phyloP scores from a whole-genome alignment of 1,140 invertebrate genomes.

The Wasmannia auropunctata region DNA sequence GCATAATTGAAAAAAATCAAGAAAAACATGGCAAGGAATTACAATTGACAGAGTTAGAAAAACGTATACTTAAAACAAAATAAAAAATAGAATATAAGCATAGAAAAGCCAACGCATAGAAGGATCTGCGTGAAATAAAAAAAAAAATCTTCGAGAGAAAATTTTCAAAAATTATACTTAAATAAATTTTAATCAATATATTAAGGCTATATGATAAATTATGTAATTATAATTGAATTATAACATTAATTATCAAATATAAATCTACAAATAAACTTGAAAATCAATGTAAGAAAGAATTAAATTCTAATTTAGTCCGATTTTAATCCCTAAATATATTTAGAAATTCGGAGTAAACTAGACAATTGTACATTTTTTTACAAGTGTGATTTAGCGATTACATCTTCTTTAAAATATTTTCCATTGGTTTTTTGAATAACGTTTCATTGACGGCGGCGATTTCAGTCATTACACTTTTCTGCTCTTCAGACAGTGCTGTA shows the following conservation, averaged over 20 bases:
- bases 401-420: conserved; percentile 62
- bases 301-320: neutral
- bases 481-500: conserved; percentile 63
- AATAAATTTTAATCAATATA: neutral
- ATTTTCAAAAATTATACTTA: neutral
- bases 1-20: neutral
- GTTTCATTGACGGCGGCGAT: conserved; percentile 71
- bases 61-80: neutral
- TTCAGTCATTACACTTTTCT: conserved; percentile 69
- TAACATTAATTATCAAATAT: conserved; percentile 7
- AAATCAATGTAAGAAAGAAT: neutral
- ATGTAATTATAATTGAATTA: too few species aligned
- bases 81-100: neutral
- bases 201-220: neutral
- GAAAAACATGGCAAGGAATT: neutral
- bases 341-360: neutral
- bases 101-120: too few species aligned
- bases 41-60: neutral
- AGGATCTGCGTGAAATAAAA: neutral
- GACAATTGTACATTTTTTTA: neutral
- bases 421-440: conserved; percentile 73
- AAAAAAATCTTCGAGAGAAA: too few species aligned
- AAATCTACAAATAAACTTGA: neutral
- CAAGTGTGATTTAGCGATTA: neutral
- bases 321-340: neutral